These are phyloP conservation scores for Petrosia ficiformis DNA, from an alignment of 37 sponge, comb jelly and placozoan species.

Conservation along the genomic window DNA sequence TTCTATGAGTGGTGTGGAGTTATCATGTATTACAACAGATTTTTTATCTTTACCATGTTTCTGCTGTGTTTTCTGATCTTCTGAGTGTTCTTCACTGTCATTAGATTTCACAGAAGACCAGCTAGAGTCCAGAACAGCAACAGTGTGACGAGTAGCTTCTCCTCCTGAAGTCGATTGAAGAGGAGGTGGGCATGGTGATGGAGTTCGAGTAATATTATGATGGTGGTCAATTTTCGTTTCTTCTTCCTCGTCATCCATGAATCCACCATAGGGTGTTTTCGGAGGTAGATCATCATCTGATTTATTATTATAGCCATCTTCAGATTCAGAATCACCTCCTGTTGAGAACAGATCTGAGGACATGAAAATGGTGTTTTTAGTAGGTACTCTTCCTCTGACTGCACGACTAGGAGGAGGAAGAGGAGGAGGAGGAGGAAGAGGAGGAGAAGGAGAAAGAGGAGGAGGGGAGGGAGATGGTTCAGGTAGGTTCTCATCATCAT, in stretches of 20 bases:
- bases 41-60: neutral
- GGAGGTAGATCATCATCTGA: neutral
- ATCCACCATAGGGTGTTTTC: neutral
- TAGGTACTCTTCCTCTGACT: neutral
- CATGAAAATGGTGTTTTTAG: neutral
- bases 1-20: too few species aligned
- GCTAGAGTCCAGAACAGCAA: neutral
- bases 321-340: neutral
- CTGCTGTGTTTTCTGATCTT: neutral
- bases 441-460: neutral
- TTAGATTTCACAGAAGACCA: neutral
- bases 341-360: neutral
- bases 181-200: neutral
- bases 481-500: too few species aligned
- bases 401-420: neutral
- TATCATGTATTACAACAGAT: too few species aligned
- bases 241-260: neutral
- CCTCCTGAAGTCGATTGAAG: neutral
- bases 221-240: neutral
- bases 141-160: neutral
- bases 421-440: slow-evolving; percentile 4
- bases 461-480: neutral
- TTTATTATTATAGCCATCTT: too few species aligned
- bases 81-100: neutral
- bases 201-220: neutral